Conservation (phyloP, 2,797 vertebrate species). For the Antrozous pallidus region DNA sequence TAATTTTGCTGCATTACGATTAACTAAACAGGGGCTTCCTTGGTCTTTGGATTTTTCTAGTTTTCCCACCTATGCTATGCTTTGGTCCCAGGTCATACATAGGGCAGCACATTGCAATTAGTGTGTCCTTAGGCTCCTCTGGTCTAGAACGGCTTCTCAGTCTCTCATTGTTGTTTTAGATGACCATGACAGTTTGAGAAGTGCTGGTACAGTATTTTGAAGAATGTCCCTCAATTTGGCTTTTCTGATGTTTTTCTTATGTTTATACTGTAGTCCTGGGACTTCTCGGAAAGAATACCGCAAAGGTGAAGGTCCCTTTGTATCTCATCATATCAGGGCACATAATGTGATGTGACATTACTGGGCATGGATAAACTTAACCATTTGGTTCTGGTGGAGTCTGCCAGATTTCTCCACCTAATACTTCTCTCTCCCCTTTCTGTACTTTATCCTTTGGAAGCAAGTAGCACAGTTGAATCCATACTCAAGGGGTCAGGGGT, state of each 20-base stretch:
- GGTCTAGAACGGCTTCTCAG: background rate
- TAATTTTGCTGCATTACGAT: rapidly evolving
- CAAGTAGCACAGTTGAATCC: background rate
- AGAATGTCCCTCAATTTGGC: background rate
- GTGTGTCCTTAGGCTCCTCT: background rate
- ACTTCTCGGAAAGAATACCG: background rate
- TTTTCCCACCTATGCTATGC: background rate
- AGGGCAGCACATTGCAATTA: rapidly evolving
- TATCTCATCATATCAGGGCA: rapidly evolving
- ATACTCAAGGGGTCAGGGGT: background rate
- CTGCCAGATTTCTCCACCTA: rapidly evolving
- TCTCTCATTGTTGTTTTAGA: background rate
- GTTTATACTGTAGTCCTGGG: background rate
- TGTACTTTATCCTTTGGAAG: background rate
- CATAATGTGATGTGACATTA: rapidly evolving
- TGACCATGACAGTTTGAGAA: background rate
- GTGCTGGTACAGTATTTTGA: background rate
- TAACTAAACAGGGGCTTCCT: too few relatives aligned
- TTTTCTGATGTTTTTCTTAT: background rate
- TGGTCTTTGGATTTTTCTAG: background rate
- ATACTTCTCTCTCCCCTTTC: background rate
- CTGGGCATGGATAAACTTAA: rapidly evolving
- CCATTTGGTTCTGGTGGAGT: background rate
- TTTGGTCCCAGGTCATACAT: background rate
- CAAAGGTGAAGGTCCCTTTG: background rate